These are phyloP conservation scores for Catostylus mosaicus DNA, from an alignment of 30 jellyfish, hydroid and myxozoan genomes.

Conservation along the genomic window DNA sequence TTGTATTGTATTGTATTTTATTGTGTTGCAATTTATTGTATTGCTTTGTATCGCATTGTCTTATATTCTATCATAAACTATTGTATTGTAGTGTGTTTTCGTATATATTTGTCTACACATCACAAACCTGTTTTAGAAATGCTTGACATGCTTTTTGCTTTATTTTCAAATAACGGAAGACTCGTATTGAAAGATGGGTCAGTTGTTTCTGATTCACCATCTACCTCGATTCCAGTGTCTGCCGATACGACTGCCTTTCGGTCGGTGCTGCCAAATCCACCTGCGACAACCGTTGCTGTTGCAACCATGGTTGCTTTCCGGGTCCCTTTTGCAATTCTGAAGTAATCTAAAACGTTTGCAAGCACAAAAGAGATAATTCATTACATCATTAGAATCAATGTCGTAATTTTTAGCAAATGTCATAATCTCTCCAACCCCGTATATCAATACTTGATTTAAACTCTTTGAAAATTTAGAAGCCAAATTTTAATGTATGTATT, in stretches of 20 bases:
- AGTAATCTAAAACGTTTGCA: constrained; percentile 10
- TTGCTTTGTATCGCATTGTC: no score
- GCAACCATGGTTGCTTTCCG: constrained; percentile 95
- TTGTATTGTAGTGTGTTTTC: no score
- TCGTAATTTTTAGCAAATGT: not conserved
- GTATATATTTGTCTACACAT: no score
- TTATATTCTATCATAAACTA: no score
- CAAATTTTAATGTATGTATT: no score
- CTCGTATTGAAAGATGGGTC: constrained; percentile 44
- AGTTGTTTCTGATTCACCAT: constrained; percentile 51
- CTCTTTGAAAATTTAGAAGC: no score
- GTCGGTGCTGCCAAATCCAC: constrained; percentile 59
- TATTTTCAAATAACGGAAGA: constrained; percentile 14
- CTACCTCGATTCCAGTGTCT: constrained; percentile 69
- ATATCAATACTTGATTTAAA: no score
- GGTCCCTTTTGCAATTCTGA: constrained; percentile 95
- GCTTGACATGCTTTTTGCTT: constrained; percentile 47
- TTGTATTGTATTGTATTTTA: not conserved
- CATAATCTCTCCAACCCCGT: no score
- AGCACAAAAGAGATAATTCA: no score
- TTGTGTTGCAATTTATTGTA: not conserved
- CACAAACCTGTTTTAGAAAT: constrained; percentile 64
- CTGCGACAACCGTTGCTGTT: constrained; percentile 95
- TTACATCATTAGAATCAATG: no score
- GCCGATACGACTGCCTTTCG: constrained; percentile 58